phyloP scores from a whole-genome alignment of 2,888 invertebrate species.

The Steinernema carpocapsae region DNA sequence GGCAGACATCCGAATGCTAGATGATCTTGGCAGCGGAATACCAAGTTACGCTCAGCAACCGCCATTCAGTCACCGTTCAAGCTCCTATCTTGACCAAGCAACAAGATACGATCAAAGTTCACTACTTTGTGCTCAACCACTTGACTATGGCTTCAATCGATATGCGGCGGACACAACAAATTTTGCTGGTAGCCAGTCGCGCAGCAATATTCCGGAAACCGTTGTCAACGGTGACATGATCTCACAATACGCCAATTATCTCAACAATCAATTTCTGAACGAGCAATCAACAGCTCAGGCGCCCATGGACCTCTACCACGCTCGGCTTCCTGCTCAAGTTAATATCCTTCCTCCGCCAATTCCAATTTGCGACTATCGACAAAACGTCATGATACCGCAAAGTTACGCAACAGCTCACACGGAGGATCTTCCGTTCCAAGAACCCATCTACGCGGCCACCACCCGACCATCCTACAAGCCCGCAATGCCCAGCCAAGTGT shows the following conservation, averaged over 20 bases:
- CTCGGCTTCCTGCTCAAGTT: background rate
- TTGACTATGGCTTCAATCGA: slow-evolving; percentile 31
- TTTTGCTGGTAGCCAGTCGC: background rate
- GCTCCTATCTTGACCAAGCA: slow-evolving; percentile 23
- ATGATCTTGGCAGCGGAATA: slow-evolving; percentile 17
- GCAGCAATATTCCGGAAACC: slow-evolving; percentile 5
- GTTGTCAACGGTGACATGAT: slow-evolving; percentile 47
- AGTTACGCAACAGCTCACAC: slow-evolving; percentile 15
- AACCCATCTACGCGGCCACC: slow-evolving; percentile 16
- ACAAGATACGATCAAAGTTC: slow-evolving; percentile 33
- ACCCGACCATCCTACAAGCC: slow-evolving; percentile 29
- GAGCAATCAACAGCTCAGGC: slow-evolving; percentile 12
- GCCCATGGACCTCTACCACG: background rate
- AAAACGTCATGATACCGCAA: slow-evolving; percentile 1
- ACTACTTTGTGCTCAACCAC: slow-evolving; percentile 19
- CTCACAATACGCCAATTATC: slow-evolving; percentile 68
- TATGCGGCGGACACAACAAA: slow-evolving; percentile 30
- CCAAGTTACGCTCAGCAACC: slow-evolving; percentile 23
- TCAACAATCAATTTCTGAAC: slow-evolving; percentile 62
- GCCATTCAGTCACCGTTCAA: slow-evolving; percentile 30
- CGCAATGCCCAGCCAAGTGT: slow-evolving; percentile 51
- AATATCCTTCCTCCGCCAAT: background rate
- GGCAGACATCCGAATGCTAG: slow-evolving; percentile 22
- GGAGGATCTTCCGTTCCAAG: slow-evolving; percentile 5
- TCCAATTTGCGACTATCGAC: slow-evolving; percentile 4